Evolutionary conservation across 2,113 vertebrate species (phyloP).

Genomic region (Clupea harengus): DNA sequence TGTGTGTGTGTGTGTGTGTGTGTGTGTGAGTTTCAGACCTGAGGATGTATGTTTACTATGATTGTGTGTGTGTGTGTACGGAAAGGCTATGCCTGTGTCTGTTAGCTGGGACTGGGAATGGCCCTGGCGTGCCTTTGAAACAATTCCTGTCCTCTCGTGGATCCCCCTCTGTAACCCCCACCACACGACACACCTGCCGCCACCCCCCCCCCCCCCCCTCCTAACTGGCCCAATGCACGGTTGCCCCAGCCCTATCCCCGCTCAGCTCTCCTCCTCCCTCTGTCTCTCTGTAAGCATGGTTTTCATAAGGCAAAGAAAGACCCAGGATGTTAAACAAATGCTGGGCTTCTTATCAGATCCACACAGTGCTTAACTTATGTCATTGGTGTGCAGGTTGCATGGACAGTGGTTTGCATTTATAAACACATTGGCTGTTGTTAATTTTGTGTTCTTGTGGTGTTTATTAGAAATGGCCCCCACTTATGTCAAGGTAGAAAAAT

Average conservation of each 20-base stretch:
- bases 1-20: conserved; percentile 21
- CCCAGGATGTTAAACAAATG: conserved; percentile 56
- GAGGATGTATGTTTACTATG: conserved; percentile 13
- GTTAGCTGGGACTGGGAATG: conserved; percentile 67
- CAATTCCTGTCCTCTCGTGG: conserved; percentile 65
- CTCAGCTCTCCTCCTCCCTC: conserved; percentile 41
- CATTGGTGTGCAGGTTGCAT: conserved; percentile 23
- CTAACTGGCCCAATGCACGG: conserved; percentile 57
- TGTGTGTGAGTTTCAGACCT: conserved; percentile 20
- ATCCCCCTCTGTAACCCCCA: conserved; percentile 53
- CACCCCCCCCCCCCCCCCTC: conserved; percentile 34
- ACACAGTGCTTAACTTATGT: conserved; percentile 34
- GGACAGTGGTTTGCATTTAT: conserved; percentile 20
- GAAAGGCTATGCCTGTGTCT: conserved; percentile 26
- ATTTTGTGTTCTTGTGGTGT: conserved; percentile 29
- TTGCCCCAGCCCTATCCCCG: conserved; percentile 33
- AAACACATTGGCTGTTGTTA: conserved; percentile 51
- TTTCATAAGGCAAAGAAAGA: conserved; percentile 70
- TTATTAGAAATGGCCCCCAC: neutral
- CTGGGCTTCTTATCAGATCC: conserved; percentile 35
- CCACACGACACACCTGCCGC: conserved; percentile 21
- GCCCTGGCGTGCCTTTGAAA: conserved; percentile 76
- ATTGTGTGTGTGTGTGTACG: conserved; percentile 29
- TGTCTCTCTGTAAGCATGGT: conserved; percentile 59
- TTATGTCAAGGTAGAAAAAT: conserved; percentile 53